Evolutionary conservation across 1,140 invertebrate species (phyloP).

Genomic region (Onthophagus taurus): DNA sequence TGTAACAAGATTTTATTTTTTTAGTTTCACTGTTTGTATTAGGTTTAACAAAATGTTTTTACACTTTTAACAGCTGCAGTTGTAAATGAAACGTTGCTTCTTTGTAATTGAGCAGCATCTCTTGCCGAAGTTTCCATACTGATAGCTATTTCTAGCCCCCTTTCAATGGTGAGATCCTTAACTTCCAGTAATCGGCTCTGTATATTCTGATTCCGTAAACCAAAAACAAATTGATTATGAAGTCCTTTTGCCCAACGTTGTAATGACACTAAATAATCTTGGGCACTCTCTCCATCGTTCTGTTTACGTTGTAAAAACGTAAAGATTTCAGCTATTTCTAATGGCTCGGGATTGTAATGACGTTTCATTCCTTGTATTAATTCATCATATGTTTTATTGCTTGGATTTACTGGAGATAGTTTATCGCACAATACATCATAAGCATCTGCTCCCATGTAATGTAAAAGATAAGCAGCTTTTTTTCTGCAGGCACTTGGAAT

Average conservation of each 20-base stretch:
- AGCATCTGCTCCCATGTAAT: conserved; percentile 11
- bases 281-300: not conserved
- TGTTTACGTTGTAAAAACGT: conserved; percentile 1
- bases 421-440: conserved; percentile 7
- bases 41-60: not conserved
- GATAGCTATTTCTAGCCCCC: not conserved
- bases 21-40: not conserved
- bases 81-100: not conserved
- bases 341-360: conserved; percentile 4
- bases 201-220: not conserved
- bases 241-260: conserved; percentile 8
- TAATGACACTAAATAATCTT: not conserved
- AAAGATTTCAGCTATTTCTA: conserved; percentile 9
- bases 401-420: not conserved
- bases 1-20: not conserved
- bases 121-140: conserved; percentile 5
- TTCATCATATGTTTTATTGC: not conserved
- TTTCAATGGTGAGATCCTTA: not conserved
- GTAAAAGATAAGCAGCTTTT: conserved; percentile 8
- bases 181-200: not conserved
- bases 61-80: not conserved
- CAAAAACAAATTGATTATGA: conserved; percentile 9
- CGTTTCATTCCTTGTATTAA: not conserved
- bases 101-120: conserved; percentile 2
- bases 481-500: no score